Conservation (phyloP, 2,113 vertebrate genomes). For the Rhombomys opimus region DNA sequence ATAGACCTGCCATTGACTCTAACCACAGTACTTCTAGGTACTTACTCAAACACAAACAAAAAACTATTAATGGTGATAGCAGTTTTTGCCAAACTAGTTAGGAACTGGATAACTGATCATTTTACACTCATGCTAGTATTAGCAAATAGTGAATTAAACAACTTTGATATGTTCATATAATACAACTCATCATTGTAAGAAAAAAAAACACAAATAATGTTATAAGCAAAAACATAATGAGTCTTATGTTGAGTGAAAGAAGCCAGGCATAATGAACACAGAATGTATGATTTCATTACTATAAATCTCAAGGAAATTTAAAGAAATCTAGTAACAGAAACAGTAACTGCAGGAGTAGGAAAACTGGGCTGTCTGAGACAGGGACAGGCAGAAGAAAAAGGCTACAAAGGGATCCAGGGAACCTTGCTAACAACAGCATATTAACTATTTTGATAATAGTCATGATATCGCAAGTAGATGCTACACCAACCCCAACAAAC, state of each 20-base stretch:
- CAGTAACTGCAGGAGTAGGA: not conserved
- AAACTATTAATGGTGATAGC: not conserved
- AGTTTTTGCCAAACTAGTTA: not conserved
- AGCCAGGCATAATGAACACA: not conserved
- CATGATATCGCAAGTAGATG: not conserved
- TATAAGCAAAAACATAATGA: not conserved
- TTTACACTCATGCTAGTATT: not conserved
- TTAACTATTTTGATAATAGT: not conserved
- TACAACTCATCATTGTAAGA: not conserved
- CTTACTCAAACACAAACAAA: not conserved
- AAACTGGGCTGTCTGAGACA: not conserved
- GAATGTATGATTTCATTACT: not conserved
- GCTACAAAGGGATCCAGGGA: not conserved
- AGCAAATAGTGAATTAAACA: not conserved
- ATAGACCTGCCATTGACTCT: not conserved
- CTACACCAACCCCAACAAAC: not conserved
- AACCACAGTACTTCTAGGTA: not conserved
- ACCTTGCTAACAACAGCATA: not conserved
- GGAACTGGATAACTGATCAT: not conserved
- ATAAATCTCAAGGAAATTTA: not conserved
- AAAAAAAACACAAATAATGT: not conserved
- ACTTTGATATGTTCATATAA: not conserved
- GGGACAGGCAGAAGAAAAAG: not conserved
- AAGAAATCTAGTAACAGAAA: not conserved
- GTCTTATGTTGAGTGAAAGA: constrained; percentile 1